These are phyloP conservation scores for Boloria selene DNA, from an alignment of 2,888 invertebrate genomes.

Conservation along the genomic window DNA sequence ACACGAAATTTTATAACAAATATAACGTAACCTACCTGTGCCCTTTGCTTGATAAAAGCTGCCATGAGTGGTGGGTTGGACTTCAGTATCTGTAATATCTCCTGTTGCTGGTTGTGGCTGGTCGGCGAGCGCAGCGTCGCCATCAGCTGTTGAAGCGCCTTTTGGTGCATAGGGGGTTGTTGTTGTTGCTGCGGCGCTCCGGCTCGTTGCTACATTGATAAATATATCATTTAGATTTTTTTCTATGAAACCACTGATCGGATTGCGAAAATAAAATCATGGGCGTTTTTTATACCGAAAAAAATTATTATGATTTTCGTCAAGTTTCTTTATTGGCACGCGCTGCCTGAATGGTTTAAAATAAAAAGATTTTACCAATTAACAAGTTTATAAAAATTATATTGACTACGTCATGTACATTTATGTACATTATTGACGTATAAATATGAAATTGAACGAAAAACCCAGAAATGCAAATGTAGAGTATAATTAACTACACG, in stretches of 20 bases:
- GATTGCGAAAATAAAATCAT: no score
- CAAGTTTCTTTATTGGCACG: no score
- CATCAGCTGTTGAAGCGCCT: slow-evolving; percentile 93
- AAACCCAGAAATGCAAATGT: background rate
- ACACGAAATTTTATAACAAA: no score
- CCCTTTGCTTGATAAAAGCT: slow-evolving; percentile 94
- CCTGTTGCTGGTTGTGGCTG: slow-evolving; percentile 95
- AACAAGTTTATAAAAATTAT: no score
- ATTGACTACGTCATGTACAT: background rate
- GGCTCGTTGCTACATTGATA: slow-evolving; percentile 52
- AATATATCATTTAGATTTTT: no score
- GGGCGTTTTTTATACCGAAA: no score
- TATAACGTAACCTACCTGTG: slow-evolving; percentile 78
- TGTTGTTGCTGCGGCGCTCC: slow-evolving; percentile 68
- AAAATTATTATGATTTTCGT: no score
- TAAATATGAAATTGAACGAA: background rate
- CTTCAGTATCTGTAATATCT: slow-evolving; percentile 93
- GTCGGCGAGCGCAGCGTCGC: slow-evolving; percentile 94
- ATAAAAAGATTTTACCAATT: no score
- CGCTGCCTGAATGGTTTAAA: no score
- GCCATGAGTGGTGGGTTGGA: slow-evolving; percentile 97
- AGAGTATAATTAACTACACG: background rate
- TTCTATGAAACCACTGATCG: no score
- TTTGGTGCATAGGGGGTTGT: slow-evolving; percentile 73
- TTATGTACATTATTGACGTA: background rate